Conservation (phyloP, 2,113 vertebrate genomes). For the Centropristis striata region DNA sequence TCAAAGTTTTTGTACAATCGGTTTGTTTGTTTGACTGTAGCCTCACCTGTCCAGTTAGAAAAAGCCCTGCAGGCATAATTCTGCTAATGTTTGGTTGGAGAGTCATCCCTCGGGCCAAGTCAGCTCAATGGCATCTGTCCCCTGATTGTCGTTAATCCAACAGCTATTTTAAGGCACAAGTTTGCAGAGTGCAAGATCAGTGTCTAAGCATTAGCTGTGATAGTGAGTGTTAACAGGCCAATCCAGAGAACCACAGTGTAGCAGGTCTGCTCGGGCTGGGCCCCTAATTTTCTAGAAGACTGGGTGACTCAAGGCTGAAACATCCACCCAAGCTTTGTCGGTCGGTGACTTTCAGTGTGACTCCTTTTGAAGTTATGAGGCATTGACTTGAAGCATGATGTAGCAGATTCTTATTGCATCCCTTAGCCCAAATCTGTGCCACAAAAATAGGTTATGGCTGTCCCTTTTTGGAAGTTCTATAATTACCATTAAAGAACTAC, state of each 20-base stretch:
- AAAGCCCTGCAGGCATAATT: conserved; percentile 54
- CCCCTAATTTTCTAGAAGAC: conserved; percentile 37
- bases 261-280: conserved; percentile 51
- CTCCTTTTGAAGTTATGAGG: conserved; percentile 48
- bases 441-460: conserved; percentile 14
- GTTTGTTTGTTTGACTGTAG: background rate
- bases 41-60: conserved; percentile 27
- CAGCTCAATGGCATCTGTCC: conserved; percentile 73
- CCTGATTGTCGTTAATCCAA: conserved; percentile 77
- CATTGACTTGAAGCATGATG: conserved; percentile 4
- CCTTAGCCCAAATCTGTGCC: conserved; percentile 19
- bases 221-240: conserved; percentile 38
- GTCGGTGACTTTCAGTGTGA: conserved; percentile 53
- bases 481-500: conserved; percentile 2
- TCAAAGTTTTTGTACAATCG: background rate
- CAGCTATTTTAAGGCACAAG: conserved; percentile 77
- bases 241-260: conserved; percentile 34
- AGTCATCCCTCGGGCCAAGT: conserved; percentile 49
- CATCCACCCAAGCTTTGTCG: conserved; percentile 42
- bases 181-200: conserved; percentile 62
- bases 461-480: conserved; percentile 13
- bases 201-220: conserved; percentile 55
- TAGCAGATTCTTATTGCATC: background rate
- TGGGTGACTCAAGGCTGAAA: conserved; percentile 66
- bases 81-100: conserved; percentile 66